Evolutionary conservation across 2,888 invertebrate species (phyloP).

Genomic region (Drosophila testacea): DNA sequence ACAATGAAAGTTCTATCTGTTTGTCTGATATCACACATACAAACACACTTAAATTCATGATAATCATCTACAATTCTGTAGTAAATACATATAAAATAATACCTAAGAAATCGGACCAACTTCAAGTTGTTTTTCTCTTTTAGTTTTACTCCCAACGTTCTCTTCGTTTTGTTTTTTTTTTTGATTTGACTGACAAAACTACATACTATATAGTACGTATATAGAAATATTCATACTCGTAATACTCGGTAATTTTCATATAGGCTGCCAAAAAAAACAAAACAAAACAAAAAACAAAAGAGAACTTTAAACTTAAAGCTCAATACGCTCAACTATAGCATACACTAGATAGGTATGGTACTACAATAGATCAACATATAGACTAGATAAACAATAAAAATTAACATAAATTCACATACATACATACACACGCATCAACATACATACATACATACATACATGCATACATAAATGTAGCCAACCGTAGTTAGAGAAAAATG

Average conservation of each 20-base stretch:
- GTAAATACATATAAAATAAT: slow-evolving; percentile 15
- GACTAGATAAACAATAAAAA: slow-evolving; percentile 31
- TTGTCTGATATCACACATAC: slow-evolving; percentile 38
- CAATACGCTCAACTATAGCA: slow-evolving; percentile 31
- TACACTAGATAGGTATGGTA: slow-evolving; percentile 36
- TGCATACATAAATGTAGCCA: slow-evolving; percentile 14
- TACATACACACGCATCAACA: neutral
- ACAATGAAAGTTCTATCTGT: slow-evolving; percentile 32
- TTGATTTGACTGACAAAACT: slow-evolving; percentile 28
- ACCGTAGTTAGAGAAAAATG: slow-evolving; percentile 28
- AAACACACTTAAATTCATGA: slow-evolving; percentile 25
- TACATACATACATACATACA: slow-evolving; percentile 9
- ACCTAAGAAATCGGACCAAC: slow-evolving; percentile 53
- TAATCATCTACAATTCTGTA: slow-evolving; percentile 40
- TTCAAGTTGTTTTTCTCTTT: slow-evolving; percentile 21
- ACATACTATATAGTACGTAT: slow-evolving; percentile 7
- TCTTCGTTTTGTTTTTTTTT: neutral
- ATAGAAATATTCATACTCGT: slow-evolving; percentile 23
- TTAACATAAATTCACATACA: slow-evolving; percentile 10
- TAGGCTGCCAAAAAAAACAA: slow-evolving; percentile 23
- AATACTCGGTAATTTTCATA: slow-evolving; percentile 31
- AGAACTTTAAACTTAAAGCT: slow-evolving; percentile 13
- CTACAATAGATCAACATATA: slow-evolving; percentile 38
- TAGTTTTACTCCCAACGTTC: neutral
- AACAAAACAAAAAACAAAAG: neutral